phyloP scores from a whole-genome alignment of 1,140 invertebrate genomes.

The Caenorhabditis latens region DNA sequence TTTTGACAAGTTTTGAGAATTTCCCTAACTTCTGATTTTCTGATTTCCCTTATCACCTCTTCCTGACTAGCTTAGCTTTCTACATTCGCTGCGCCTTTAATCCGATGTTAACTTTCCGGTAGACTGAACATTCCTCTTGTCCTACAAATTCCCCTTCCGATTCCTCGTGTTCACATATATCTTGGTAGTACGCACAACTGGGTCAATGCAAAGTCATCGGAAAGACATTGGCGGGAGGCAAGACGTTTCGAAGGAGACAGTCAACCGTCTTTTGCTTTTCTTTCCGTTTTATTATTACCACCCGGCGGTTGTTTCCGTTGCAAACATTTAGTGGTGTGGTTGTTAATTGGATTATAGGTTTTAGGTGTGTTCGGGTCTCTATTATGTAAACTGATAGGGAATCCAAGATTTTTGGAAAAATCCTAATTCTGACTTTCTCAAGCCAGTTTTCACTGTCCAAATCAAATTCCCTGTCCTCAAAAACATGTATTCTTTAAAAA shows the following conservation, averaged over 20 bases:
- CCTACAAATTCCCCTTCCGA: not conserved
- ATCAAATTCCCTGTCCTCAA: not conserved
- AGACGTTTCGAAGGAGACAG: not conserved
- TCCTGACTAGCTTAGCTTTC: too few species aligned
- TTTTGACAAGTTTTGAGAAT: too few species aligned
- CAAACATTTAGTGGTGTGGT: not conserved
- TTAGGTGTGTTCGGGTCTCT: too few species aligned
- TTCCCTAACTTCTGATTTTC: too few species aligned
- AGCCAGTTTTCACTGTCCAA: not conserved
- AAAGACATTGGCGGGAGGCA: not conserved
- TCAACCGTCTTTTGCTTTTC: constrained; percentile 2
- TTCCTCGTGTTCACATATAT: not conserved
- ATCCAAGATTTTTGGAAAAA: too few species aligned
- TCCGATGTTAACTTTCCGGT: constrained; percentile 49
- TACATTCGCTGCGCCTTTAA: not conserved
- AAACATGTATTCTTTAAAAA: not conserved
- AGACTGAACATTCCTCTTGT: constrained; percentile 19
- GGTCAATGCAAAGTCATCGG: constrained; percentile 54
- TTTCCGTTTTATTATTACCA: constrained; percentile 21
- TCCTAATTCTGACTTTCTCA: too few species aligned
- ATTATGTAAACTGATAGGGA: too few species aligned
- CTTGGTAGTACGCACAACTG: constrained; percentile 53
- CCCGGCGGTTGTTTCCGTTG: not conserved
- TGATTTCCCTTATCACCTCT: too few species aligned
- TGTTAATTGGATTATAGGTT: not conserved